A percentile compares a stretch with the other conserved stretches of the same genome.
Conservation (phyloP, 2,113 vertebrate genomes). For the Phoenicopterus ruber region DNA sequence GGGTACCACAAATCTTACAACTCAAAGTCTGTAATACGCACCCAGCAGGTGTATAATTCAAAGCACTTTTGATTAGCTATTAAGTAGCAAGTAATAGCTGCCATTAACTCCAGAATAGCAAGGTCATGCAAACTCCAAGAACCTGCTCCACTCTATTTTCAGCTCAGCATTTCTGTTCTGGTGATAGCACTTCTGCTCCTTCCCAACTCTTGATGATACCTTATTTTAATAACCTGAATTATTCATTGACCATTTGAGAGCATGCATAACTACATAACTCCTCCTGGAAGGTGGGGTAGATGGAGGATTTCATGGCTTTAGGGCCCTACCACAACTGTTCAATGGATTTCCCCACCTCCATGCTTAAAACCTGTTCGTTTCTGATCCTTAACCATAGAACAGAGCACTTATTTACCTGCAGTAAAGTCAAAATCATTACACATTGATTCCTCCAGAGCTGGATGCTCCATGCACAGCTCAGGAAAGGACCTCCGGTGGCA, state of each 20-base stretch:
- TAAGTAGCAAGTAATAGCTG: slow-evolving; percentile 15
- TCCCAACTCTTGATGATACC: background rate
- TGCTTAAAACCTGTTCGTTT: background rate
- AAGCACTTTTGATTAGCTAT: slow-evolving; percentile 31
- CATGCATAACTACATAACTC: background rate
- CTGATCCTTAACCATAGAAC: background rate
- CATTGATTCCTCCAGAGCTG: background rate
- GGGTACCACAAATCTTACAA: background rate
- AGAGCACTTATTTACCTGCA: background rate
- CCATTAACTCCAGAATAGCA: background rate
- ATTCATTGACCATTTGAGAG: background rate
- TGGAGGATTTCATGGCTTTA: background rate
- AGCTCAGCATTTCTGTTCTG: background rate
- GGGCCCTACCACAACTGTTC: no score
- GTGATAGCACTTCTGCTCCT: background rate
- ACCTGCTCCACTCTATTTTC: background rate
- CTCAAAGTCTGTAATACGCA: background rate
- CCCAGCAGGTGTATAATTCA: background rate
- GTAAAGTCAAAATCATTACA: background rate
- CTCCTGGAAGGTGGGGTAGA: background rate
- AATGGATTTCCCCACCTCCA: background rate
- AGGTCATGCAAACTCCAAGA: background rate
- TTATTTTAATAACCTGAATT: background rate
- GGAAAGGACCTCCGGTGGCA: background rate
- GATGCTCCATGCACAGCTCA: background rate